Evolutionary conservation across 2,888 invertebrate genomes (phyloP).

Genomic region (Clistopyga incitator): DNA sequence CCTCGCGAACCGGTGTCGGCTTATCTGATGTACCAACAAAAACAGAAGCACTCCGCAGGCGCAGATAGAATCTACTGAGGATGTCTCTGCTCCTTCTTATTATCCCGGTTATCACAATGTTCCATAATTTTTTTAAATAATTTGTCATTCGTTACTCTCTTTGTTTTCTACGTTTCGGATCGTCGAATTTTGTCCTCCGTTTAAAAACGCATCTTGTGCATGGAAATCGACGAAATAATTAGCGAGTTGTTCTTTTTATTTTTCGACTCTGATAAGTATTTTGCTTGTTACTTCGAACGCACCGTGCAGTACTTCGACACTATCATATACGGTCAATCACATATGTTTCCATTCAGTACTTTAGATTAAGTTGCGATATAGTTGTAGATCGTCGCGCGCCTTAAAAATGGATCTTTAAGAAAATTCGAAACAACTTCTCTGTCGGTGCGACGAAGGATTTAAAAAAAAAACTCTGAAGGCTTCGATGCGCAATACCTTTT

Average conservation of each 20-base stretch:
- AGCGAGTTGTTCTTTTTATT: background rate
- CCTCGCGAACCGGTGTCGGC: constrained; percentile 73
- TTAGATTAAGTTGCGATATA: background rate
- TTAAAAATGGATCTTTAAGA: background rate
- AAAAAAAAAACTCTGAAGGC: background rate
- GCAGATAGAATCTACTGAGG: constrained; percentile 49
- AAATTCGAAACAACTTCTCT: background rate
- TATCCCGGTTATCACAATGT: no score
- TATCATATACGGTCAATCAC: background rate
- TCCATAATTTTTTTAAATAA: background rate
- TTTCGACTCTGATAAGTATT: background rate
- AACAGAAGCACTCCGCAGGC: constrained; percentile 70
- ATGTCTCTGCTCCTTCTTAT: no score
- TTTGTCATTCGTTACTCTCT: background rate
- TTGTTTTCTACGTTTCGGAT: background rate
- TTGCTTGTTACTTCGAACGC: background rate
- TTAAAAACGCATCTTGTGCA: background rate
- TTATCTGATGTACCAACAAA: constrained; percentile 76
- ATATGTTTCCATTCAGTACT: background rate
- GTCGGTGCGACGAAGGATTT: background rate
- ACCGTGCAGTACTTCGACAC: background rate
- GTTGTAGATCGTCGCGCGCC: background rate
- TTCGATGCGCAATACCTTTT: background rate
- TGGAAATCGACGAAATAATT: background rate
- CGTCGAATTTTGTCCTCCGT: background rate